Evolutionary conservation across 2,113 vertebrate species (phyloP), one percentile per base, ranked within the genome.

Genomic region (Macquaria australasica): DNA sequence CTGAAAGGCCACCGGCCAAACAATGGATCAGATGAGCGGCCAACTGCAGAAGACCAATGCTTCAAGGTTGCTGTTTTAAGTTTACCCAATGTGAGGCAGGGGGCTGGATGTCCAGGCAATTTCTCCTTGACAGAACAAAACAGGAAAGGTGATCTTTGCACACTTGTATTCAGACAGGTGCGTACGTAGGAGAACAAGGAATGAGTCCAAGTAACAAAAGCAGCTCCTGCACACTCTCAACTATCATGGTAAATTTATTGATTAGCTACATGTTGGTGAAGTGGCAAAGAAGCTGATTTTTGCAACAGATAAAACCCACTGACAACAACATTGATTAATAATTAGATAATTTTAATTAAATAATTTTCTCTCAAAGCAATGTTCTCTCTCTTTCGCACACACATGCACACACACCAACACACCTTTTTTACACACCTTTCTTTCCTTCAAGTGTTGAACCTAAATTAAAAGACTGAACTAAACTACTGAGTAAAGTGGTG

Each of bases 401-500:
- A 45, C n/a, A 75, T 11, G 23, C 39, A 28, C 34, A 67, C 23
- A 83, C 8, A 78, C 62, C 18, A 74, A 62, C 58, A 71, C n/a
- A 79, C 15, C 10, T 59, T 56, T 60, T 56, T 50, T 34, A 56
- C 12, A 39, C 5, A 18, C n/a, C n/a, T 43, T 58, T 72, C 59
- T 67, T 53, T 51, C 15, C 31, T 82, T 81, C 34, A 75, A 77
- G 63, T 67, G 45, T 69, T 84, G 31, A 56, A 23, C 69, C 64
- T 41, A 51, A 85, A 88, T 87, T 83, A 77, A 78, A 83, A 73
- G 15, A 83, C 31, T 74, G 34, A 85, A 85, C 76, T 72, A 62
- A 75, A 78, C 69, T 82, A 77, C 39, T n/a, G 59, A 50, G 55
- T 85, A 80, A 90, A 90, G 86, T 83, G 84, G 88, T 90, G 10